Evolutionary conservation across 2,797 vertebrate species (phyloP).

Genomic region (Micropoecilia bifurca): DNA sequence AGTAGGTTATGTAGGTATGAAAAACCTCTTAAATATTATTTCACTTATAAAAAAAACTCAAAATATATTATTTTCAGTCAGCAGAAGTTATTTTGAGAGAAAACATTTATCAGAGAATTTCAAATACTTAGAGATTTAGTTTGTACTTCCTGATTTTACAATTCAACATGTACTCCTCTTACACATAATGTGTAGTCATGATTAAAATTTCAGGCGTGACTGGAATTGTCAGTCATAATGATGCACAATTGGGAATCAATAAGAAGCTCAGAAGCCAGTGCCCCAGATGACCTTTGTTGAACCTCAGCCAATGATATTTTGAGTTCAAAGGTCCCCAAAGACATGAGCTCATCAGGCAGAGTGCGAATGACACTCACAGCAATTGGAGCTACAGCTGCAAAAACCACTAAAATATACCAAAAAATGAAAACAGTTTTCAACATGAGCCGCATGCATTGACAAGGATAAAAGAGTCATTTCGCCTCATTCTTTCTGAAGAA

Average conservation of each 20-base stretch:
- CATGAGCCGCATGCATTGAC: background rate
- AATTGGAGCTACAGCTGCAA: conserved; percentile 33
- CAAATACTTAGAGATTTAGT: conserved; percentile 10
- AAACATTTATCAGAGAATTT: background rate
- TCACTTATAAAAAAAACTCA: background rate
- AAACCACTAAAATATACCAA: conserved; percentile 26
- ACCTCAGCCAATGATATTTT: conserved; percentile 76
- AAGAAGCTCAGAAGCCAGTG: conserved; percentile 59
- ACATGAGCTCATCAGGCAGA: conserved; percentile 57
- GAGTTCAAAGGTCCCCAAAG: conserved; percentile 64
- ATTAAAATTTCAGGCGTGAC: conserved; percentile 68
- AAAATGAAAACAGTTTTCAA: conserved; percentile 8
- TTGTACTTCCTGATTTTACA: conserved; percentile 40
- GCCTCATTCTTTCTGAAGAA: background rate
- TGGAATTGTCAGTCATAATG: conserved; percentile 71
- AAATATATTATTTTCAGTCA: background rate
- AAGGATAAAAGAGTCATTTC: background rate
- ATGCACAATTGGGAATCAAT: conserved; percentile 79
- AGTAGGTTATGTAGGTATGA: too few relatives aligned
- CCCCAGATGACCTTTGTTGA: conserved; percentile 79
- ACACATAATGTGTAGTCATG: conserved; percentile 70
- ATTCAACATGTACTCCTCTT: conserved; percentile 56
- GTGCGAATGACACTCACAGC: conserved; percentile 67
- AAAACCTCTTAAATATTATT: background rate
- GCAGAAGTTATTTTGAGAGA: background rate